Evolutionary conservation across 2,797 vertebrate species (phyloP).

Genomic region (Catostomus latipinnis): DNA sequence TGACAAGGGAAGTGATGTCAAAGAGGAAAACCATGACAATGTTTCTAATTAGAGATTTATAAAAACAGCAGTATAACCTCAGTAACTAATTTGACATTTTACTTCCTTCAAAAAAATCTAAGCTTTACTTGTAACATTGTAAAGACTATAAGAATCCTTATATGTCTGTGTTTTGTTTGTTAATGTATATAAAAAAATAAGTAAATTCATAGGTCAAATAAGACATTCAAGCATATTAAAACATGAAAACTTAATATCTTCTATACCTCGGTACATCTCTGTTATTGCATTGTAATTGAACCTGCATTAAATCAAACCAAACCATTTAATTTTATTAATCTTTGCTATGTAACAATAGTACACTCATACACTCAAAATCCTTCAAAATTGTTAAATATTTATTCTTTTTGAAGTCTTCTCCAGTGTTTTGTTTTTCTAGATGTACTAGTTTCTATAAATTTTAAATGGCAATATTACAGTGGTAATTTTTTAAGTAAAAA

Average conservation of each 20-base stretch:
- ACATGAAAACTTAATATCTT: background rate
- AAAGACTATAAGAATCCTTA: no score
- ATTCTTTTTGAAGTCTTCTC: background rate
- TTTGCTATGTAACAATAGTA: background rate
- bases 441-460: background rate
- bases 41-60: constrained; percentile 21
- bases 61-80: constrained; percentile 19
- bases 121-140: background rate
- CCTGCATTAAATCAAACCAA: constrained; percentile 11
- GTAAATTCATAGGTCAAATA: no score
- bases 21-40: constrained; percentile 25
- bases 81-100: constrained; percentile 2
- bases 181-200: no score
- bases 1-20: constrained; percentile 33
- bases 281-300: constrained; percentile 4
- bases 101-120: background rate
- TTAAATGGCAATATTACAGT: background rate
- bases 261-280: background rate
- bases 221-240: constrained; percentile 2
- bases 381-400: background rate
- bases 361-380: background rate
- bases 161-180: background rate
- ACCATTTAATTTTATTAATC: background rate
- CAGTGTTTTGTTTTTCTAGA: background rate
- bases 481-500: background rate